phyloP scores from a whole-genome alignment of 2,888 invertebrate genomes.

The Cylindroiulus punctatus region DNA sequence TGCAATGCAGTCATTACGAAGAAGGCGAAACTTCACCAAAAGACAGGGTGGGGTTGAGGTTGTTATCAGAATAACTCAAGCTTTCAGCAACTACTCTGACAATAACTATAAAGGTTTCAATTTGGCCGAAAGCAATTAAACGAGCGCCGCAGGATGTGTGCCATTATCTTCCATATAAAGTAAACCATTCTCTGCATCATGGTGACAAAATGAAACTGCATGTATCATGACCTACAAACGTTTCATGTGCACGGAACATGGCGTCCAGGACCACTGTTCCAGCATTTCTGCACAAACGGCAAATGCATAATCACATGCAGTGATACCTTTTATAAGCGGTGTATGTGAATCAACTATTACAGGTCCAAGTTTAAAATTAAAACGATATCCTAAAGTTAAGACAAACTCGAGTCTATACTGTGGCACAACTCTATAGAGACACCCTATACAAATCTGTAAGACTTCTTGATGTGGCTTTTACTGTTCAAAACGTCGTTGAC shows the following conservation, averaged over 20 bases:
- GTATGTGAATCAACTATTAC: no score
- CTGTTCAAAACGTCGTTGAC: no score
- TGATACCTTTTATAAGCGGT: no score
- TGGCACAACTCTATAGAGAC: no score
- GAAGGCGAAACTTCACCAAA: background rate
- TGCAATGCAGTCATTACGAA: background rate
- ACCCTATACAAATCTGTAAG: no score
- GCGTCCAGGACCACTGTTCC: background rate
- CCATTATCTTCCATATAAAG: background rate
- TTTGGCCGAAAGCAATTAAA: slow-evolving; percentile 16
- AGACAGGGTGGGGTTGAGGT: background rate
- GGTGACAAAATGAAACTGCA: background rate
- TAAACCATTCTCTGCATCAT: background rate
- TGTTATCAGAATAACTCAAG: background rate
- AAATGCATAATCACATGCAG: no score
- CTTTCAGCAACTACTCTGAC: background rate
- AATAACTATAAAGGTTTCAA: background rate
- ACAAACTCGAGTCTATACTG: no score
- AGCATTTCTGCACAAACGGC: no score
- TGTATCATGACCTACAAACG: background rate
- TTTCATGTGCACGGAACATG: background rate
- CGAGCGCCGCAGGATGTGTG: background rate
- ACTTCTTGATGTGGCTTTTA: no score
- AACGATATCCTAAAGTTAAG: no score
- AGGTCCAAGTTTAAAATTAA: no score